These are phyloP conservation scores for Eupristina koningsbergeri DNA, from an alignment of 1,140 invertebrate species.

Conservation along the genomic window DNA sequence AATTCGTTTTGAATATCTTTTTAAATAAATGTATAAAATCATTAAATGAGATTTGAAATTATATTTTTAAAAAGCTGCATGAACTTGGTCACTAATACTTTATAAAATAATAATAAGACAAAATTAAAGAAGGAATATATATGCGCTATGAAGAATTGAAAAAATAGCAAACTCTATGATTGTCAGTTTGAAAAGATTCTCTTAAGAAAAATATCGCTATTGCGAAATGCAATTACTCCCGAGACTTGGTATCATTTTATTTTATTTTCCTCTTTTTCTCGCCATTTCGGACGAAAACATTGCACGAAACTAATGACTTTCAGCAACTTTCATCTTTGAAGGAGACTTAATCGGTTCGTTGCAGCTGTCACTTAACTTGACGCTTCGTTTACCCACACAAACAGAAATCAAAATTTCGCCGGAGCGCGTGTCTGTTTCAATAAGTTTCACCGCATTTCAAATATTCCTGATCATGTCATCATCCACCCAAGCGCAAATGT, in stretches of 20 bases:
- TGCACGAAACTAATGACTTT: constrained; percentile 48
- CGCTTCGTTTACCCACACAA: background rate
- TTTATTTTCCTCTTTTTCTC: constrained; percentile 21
- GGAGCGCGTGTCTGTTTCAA: background rate
- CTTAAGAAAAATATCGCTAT: background rate
- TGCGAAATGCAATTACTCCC: constrained; percentile 19
- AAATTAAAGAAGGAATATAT: too few relatives aligned
- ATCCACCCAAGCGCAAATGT: background rate
- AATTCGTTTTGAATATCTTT: too few relatives aligned
- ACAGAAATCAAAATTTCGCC: constrained; percentile 12
- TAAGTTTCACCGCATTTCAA: background rate
- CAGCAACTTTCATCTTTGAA: constrained; percentile 42
- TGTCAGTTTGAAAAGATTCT: too few relatives aligned
- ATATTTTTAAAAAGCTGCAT: too few relatives aligned
- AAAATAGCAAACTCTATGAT: too few relatives aligned
- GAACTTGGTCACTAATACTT: too few relatives aligned
- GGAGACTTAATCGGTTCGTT: constrained; percentile 45
- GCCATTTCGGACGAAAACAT: background rate
- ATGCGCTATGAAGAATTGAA: too few relatives aligned
- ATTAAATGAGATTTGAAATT: too few relatives aligned
- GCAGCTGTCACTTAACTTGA: constrained; percentile 41
- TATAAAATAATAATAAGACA: too few relatives aligned
- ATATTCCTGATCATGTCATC: background rate
- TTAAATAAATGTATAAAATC: too few relatives aligned
- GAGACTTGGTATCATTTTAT: constrained; percentile 32